Evolutionary conservation across 2,113 vertebrate species (phyloP).

Genomic region (Ophthalmolycus amberensis): DNA sequence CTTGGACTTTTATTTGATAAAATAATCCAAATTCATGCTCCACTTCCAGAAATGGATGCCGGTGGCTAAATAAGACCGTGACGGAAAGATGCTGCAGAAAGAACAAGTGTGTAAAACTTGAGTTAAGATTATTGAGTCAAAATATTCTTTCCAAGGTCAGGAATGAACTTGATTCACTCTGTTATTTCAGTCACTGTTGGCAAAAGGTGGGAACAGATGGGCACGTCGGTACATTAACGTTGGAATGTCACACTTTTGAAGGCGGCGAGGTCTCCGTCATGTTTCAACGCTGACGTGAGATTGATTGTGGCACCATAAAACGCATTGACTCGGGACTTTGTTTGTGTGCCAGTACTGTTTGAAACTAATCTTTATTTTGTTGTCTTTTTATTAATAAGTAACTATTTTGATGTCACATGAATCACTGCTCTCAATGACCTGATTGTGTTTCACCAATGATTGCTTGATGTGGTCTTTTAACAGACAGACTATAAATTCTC

Average conservation of each 20-base stretch:
- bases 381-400: constrained; percentile 42
- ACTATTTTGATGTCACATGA: constrained; percentile 9
- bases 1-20: neutral
- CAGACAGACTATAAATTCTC: constrained; percentile 43
- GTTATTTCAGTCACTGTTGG: constrained; percentile 6
- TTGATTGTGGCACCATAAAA: constrained; percentile 9
- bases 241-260: constrained; percentile 5
- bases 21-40: neutral
- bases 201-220: constrained; percentile 1
- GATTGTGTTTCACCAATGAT: neutral
- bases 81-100: neutral
- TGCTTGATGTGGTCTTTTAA: neutral
- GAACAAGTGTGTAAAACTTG: neutral
- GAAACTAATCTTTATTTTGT: neutral
- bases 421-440: neutral
- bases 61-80: neutral
- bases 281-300: neutral
- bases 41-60: neutral
- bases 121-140: neutral
- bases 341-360: constrained; percentile 4
- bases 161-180: neutral
- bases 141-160: neutral
- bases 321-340: constrained; percentile 2
- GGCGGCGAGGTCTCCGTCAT: neutral
- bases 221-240: accelerated